A percentile compares a stretch with the other conserved stretches of the same genome.
Conservation (phyloP, 2,797 vertebrate species). For the Rhynchotus rufescens region DNA sequence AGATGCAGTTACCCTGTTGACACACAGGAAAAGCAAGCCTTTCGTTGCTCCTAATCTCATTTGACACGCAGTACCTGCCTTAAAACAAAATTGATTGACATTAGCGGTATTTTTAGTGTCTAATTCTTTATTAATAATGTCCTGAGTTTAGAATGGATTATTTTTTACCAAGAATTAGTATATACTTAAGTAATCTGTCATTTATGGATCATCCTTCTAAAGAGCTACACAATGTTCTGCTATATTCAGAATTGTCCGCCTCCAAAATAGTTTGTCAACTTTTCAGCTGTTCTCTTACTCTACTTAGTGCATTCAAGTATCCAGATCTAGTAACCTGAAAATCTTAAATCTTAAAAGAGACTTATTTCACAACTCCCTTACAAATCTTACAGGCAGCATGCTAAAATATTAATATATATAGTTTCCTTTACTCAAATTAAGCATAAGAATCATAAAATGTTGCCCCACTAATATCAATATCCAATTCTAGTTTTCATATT, state of each 20-base stretch:
- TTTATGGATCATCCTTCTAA: neutral
- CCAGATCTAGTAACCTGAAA: neutral
- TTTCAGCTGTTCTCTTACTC: neutral
- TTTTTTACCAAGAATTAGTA: neutral
- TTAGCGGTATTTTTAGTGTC: neutral
- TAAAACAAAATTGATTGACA: neutral
- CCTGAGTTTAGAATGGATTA: neutral
- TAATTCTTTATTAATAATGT: neutral
- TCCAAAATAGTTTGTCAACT: neutral
- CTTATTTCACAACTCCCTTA: neutral
- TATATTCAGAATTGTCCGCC: neutral
- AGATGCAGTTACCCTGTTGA: neutral
- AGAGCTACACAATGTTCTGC: neutral
- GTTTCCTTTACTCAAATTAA: neutral
- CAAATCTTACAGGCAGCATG: neutral
- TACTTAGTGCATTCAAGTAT: neutral
- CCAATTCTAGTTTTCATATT: accelerated
- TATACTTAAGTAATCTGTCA: neutral
- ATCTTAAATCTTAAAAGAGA: neutral
- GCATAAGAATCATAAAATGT: neutral
- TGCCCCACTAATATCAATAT: neutral
- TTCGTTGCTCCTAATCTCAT: neutral
- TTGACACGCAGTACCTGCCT: neutral
- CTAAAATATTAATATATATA: neutral
- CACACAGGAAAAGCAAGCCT: neutral